These are phyloP conservation scores for Anarhynchus alexandrinus DNA, from an alignment of 2,113 vertebrate species.

Conservation along the genomic window DNA sequence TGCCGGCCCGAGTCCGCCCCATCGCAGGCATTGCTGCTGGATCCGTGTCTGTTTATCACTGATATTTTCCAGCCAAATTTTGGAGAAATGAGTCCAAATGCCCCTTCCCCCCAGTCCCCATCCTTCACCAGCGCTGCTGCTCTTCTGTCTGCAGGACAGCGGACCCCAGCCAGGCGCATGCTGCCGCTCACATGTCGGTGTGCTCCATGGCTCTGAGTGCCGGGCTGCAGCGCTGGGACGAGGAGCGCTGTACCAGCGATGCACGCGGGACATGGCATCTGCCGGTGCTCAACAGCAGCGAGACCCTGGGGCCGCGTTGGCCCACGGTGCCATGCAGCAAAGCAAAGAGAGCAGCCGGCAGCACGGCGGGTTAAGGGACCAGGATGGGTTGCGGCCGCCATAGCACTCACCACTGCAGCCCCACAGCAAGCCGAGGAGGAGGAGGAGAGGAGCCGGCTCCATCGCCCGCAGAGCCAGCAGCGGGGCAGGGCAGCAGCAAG, in stretches of 20 bases:
- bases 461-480: not conserved
- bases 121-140: not conserved
- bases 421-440: not conserved
- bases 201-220: not conserved
- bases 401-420: slow-evolving; percentile 26
- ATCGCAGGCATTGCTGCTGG: not conserved
- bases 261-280: accelerated
- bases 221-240: not conserved
- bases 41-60: not conserved
- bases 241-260: not conserved
- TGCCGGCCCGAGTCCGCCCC: not conserved
- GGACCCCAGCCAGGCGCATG: accelerated
- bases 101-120: not conserved
- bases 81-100: not conserved
- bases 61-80: not conserved
- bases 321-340: accelerated
- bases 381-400: accelerated
- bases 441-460: not conserved
- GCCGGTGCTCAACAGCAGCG: accelerated
- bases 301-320: accelerated
- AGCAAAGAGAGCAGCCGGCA: not conserved
- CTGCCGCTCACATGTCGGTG: too few species aligned
- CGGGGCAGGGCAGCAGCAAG: not conserved
- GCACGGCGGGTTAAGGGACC: accelerated
- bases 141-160: not conserved